These are phyloP conservation scores for Dynastes tityus DNA, from an alignment of 2,888 invertebrate genomes.

Conservation along the genomic window DNA sequence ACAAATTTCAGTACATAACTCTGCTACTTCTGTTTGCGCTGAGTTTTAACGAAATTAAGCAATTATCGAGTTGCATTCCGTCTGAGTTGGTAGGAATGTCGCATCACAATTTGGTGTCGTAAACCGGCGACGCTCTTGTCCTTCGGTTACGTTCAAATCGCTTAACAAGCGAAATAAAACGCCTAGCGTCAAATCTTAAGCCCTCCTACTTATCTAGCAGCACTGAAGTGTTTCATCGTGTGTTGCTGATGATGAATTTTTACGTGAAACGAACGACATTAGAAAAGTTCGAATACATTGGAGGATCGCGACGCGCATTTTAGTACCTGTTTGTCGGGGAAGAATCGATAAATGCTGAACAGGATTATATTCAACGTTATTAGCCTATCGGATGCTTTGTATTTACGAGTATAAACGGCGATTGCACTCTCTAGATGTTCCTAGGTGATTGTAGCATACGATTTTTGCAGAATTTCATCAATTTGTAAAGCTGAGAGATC, in stretches of 20 bases:
- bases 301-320: background rate
- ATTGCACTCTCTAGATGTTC: background rate
- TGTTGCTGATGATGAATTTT: background rate
- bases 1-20: slow-evolving; percentile 13
- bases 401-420: background rate
- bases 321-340: background rate
- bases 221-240: background rate
- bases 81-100: background rate
- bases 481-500: too few species aligned
- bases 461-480: too few species aligned
- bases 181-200: slow-evolving; percentile 1
- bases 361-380: background rate
- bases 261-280: background rate
- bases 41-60: slow-evolving; percentile 20
- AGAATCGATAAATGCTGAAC: background rate
- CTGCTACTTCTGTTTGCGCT: slow-evolving; percentile 10
- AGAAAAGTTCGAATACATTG: background rate
- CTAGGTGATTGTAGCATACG: too few species aligned
- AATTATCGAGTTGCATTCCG: slow-evolving; percentile 30
- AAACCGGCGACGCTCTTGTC: background rate
- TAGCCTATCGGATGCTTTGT: background rate
- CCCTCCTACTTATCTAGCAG: background rate
- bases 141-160: background rate
- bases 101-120: slow-evolving; percentile 1
- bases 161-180: background rate